A percentile compares a stretch with the other conserved stretches of the same genome.
Conservation (phyloP, 2,113 vertebrate species). For the Rhabdornis inornatus region DNA sequence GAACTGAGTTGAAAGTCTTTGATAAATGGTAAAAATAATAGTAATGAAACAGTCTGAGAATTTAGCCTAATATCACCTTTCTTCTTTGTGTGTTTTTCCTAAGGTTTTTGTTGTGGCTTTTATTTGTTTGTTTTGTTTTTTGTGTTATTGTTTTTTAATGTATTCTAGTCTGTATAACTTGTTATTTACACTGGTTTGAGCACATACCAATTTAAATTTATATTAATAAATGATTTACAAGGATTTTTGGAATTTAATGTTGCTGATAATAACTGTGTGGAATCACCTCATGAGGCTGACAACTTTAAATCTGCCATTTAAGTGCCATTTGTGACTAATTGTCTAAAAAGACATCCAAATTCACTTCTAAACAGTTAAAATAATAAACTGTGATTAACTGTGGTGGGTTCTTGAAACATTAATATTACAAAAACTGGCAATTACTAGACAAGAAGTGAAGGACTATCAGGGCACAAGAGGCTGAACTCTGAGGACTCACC, state of each 20-base stretch:
- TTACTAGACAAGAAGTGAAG: background rate
- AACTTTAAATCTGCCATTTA: background rate
- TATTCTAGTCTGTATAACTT: background rate
- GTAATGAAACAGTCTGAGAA: background rate
- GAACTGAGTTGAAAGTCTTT: background rate
- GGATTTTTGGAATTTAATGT: background rate
- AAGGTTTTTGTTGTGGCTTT: background rate
- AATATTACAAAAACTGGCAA: background rate
- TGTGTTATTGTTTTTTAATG: background rate
- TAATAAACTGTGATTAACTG: background rate
- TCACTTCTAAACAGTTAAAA: background rate
- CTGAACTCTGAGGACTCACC: background rate
- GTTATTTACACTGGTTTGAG: background rate
- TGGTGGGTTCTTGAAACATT: background rate
- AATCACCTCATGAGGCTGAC: background rate
- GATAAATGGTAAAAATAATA: background rate
- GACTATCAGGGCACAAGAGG: background rate
- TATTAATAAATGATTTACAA: background rate
- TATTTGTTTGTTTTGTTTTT: background rate
- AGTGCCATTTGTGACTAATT: background rate
- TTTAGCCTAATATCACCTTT: background rate
- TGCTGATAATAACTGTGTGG: background rate
- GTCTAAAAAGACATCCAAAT: background rate
- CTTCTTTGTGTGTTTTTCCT: background rate
- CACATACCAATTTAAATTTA: background rate